Conservation (phyloP, 2,888 invertebrate genomes). For the Adineta ricciae region DNA sequence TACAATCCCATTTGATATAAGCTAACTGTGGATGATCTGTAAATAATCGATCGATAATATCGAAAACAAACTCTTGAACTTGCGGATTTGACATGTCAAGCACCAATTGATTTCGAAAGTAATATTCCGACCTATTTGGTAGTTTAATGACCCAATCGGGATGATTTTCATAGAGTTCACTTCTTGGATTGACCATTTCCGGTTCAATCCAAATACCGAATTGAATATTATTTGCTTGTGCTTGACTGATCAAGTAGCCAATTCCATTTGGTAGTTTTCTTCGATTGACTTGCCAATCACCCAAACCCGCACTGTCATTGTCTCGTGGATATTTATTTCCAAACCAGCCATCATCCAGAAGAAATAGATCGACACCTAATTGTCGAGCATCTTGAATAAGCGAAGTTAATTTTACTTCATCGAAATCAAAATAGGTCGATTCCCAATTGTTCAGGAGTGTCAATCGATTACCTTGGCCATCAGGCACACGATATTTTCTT, state of each 20-base stretch:
- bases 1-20: conserved; percentile 20
- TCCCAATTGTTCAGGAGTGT: conserved; percentile 1
- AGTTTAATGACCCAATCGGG: conserved; percentile 10
- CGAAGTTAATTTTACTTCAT: not conserved
- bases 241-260: not conserved
- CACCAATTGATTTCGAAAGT: not conserved
- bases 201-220: conserved; percentile 21
- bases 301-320: not conserved
- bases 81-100: not conserved
- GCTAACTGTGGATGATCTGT: not conserved
- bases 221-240: not conserved
- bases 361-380: conserved; percentile 20
- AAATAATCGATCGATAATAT: not conserved
- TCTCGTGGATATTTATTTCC: conserved; percentile 4
- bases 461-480: not conserved
- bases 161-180: conserved; percentile 14
- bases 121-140: not conserved
- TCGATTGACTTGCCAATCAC: not conserved
- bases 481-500: not conserved
- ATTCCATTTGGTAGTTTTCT: conserved; percentile 3
- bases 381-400: not conserved
- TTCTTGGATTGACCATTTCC: not conserved
- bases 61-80: not conserved
- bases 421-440: not conserved
- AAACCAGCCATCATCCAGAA: conserved; percentile 19